Conservation (phyloP, 2,113 vertebrate genomes). For the Trichomycterus rosablanca region DNA sequence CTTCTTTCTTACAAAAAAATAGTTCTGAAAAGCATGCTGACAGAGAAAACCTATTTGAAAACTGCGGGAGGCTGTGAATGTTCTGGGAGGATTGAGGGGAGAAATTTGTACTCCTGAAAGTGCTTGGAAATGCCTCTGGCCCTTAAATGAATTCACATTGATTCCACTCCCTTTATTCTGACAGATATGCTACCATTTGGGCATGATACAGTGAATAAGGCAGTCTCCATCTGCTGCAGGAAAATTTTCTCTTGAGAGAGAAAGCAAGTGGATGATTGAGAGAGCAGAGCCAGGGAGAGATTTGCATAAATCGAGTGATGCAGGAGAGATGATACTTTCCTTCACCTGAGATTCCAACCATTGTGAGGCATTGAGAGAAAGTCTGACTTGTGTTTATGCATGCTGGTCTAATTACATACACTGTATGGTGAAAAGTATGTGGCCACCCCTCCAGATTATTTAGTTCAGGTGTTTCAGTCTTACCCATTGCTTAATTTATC, state of each 20-base stretch:
- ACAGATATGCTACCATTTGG: conserved; percentile 39
- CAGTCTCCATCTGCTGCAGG: conserved; percentile 36
- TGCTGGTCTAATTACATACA: too few species aligned
- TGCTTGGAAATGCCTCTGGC: conserved; percentile 12
- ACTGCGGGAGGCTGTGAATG: background rate
- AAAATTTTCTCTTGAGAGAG: conserved; percentile 18
- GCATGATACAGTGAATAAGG: conserved; percentile 34
- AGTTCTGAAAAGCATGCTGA: background rate
- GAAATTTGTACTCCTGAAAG: background rate
- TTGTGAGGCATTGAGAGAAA: too few species aligned
- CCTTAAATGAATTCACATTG: conserved; percentile 25
- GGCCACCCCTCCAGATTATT: too few species aligned
- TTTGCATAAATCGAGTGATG: background rate
- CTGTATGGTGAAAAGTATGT: too few species aligned
- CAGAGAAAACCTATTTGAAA: background rate
- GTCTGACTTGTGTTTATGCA: too few species aligned
- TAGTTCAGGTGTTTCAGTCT: too few species aligned
- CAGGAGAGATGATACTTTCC: background rate
- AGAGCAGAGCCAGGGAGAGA: background rate
- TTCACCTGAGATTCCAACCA: background rate
- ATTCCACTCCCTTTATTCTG: conserved; percentile 29
- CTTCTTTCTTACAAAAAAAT: background rate
- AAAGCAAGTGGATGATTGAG: background rate
- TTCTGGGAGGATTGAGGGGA: background rate
- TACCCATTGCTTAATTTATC: too few species aligned